Evolutionary conservation across 2,113 vertebrate genomes (phyloP).

Genomic region (Plectropomus leopardus): DNA sequence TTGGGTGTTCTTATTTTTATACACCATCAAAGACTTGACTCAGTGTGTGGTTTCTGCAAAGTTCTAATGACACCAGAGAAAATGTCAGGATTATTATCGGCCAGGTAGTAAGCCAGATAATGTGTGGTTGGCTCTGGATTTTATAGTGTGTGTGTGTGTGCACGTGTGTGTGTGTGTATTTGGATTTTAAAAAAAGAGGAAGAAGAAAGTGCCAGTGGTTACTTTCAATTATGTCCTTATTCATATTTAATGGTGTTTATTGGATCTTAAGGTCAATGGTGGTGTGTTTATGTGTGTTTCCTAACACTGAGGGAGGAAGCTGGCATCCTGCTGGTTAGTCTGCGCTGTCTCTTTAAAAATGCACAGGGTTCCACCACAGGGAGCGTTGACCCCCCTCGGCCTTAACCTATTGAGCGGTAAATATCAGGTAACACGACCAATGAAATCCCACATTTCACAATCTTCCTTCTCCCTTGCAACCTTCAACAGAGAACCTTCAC

Average conservation of each 20-base stretch:
- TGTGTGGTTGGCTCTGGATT: slow-evolving; percentile 49
- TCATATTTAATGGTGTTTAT: slow-evolving; percentile 90
- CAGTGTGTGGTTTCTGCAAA: slow-evolving; percentile 38
- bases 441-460: slow-evolving; percentile 57
- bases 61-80: slow-evolving; percentile 53
- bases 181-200: slow-evolving; percentile 17
- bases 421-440: slow-evolving; percentile 82
- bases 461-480: slow-evolving; percentile 34
- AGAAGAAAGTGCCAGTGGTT: slow-evolving; percentile 74
- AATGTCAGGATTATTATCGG: slow-evolving; percentile 79
- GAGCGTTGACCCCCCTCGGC: slow-evolving; percentile 74
- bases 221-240: slow-evolving; percentile 88
- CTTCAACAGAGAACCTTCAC: slow-evolving; percentile 21
- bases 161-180: slow-evolving; percentile 28
- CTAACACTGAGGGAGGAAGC: slow-evolving; percentile 69
- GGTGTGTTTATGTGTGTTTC: slow-evolving; percentile 80
- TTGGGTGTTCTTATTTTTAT: slow-evolving; percentile 17
- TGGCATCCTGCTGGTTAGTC: slow-evolving; percentile 80
- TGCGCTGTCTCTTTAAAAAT: slow-evolving; percentile 85
- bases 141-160: slow-evolving; percentile 32
- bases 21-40: slow-evolving; percentile 11
- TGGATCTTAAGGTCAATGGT: slow-evolving; percentile 83
- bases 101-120: slow-evolving; percentile 38
- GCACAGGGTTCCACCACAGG: slow-evolving; percentile 72
- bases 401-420: slow-evolving; percentile 86